phyloP scores from a whole-genome alignment of 2,113 vertebrate genomes.

The Notothenia coriiceps region DNA sequence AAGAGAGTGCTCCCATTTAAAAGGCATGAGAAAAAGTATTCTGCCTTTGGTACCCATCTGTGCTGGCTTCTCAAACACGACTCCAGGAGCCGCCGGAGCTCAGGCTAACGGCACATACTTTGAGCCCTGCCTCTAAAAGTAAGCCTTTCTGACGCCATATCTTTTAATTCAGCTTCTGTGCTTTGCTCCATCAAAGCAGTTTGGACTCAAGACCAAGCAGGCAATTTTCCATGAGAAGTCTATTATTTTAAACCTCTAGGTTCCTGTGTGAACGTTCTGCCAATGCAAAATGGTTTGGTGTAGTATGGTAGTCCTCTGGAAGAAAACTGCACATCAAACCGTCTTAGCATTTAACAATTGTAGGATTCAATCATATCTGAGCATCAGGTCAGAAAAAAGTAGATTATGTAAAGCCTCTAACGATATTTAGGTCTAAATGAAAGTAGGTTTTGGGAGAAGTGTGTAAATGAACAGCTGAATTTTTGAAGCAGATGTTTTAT shows the following conservation, averaged over 20 bases:
- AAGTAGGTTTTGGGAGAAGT: neutral
- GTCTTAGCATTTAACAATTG: conserved; percentile 28
- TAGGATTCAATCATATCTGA: conserved; percentile 17
- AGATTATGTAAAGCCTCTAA: conserved; percentile 12
- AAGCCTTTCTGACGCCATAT: conserved; percentile 63
- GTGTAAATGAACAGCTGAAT: neutral
- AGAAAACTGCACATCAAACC: conserved; percentile 20
- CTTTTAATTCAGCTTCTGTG: conserved; percentile 77
- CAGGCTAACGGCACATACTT: conserved; percentile 52
- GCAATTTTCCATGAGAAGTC: conserved; percentile 72
- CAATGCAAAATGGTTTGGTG: conserved; percentile 21
- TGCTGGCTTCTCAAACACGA: conserved; percentile 86
- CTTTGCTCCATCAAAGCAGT: conserved; percentile 71
- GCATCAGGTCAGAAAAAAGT: conserved; percentile 1
- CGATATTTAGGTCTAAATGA: neutral
- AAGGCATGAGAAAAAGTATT: conserved; percentile 97
- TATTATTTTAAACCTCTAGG: conserved; percentile 55
- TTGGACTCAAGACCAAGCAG: conserved; percentile 64
- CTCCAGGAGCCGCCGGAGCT: conserved; percentile 64
- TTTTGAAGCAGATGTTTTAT: neutral
- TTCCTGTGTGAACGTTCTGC: conserved; percentile 36
- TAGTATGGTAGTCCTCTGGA: neutral
- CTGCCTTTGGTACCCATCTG: conserved; percentile 94
- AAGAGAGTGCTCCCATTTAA: conserved; percentile 95
- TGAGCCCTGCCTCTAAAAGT: conserved; percentile 72